These are phyloP conservation scores for Caenorhabditis angaria DNA, from an alignment of 2,888 invertebrate genomes.

Conservation along the genomic window DNA sequence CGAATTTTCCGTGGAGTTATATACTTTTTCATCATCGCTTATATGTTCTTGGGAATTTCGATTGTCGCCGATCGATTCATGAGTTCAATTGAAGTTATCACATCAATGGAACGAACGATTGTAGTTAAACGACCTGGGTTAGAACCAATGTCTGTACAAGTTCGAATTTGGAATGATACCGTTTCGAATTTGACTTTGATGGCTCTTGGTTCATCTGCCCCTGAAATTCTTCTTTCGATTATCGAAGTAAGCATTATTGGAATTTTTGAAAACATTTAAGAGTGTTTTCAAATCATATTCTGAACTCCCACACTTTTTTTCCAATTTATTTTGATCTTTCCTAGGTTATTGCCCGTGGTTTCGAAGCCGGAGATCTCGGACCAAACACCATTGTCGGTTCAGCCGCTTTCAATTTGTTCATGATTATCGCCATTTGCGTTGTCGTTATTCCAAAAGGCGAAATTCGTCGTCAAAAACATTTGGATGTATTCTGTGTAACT, in stretches of 20 bases:
- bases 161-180: conserved; percentile 98
- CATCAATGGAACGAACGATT: conserved; percentile 88
- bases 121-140: conserved; percentile 88
- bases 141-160: conserved; percentile 84
- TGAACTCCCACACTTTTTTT: neutral
- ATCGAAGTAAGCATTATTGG: conserved; percentile 84
- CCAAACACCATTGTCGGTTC: conserved; percentile 98
- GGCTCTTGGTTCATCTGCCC: conserved; percentile 96
- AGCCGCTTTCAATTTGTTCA: conserved; percentile 96
- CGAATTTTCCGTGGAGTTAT: conserved; percentile 80
- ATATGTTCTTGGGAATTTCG: conserved; percentile 97
- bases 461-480: conserved; percentile 71
- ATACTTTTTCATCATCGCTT: conserved; percentile 88
- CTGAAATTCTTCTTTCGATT: conserved; percentile 94
- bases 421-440: conserved; percentile 94
- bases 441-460: conserved; percentile 71
- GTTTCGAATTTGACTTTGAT: conserved; percentile 97
- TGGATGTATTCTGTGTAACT: conserved; percentile 93
- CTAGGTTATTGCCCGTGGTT: conserved; percentile 82
- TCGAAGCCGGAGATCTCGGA: conserved; percentile 93
- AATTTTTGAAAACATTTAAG: neutral
- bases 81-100: conserved; percentile 99
- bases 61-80: conserved; percentile 98
- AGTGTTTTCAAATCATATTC: neutral
- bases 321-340: conserved; percentile 6